A percentile compares a stretch with the other conserved stretches of the same genome.
Evolutionary conservation across 2,888 invertebrate species (phyloP).

Genomic region (Lycaena phlaeas): DNA sequence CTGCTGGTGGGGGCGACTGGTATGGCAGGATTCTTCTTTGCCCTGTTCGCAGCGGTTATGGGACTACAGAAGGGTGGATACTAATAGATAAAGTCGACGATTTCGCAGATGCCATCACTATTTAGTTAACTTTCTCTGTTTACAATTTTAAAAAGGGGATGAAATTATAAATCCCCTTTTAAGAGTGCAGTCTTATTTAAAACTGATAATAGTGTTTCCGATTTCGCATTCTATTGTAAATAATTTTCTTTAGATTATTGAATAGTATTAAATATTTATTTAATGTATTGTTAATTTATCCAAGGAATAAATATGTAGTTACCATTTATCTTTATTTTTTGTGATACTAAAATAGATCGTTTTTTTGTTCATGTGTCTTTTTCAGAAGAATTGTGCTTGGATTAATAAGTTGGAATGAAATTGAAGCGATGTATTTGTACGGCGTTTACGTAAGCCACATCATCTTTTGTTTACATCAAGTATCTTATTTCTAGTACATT

Average conservation of each 20-base stretch:
- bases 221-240: slow-evolving; percentile 59
- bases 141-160: too few species aligned
- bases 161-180: too few species aligned
- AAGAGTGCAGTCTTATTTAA: too few species aligned
- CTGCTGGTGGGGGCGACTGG: slow-evolving; percentile 85
- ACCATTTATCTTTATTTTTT: slow-evolving; percentile 29
- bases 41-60: slow-evolving; percentile 87
- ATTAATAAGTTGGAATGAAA: too few species aligned
- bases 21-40: slow-evolving; percentile 90
- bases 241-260: slow-evolving; percentile 37
- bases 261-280: slow-evolving; percentile 31
- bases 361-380: slow-evolving; percentile 14
- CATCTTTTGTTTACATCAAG: too few species aligned
- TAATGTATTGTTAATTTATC: slow-evolving; percentile 15
- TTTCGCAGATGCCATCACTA: slow-evolving; percentile 53
- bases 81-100: slow-evolving; percentile 37
- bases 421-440: too few species aligned
- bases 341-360: slow-evolving; percentile 17
- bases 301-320: slow-evolving; percentile 29
- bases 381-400: too few species aligned
- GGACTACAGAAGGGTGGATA: slow-evolving; percentile 76
- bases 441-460: too few species aligned
- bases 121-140: slow-evolving; percentile 26
- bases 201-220: too few species aligned
- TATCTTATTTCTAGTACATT: too few species aligned